Evolutionary conservation across 2,888 invertebrate species (phyloP), one percentile per base, ranked within the genome.

Genomic region (Pheosia gnoma): DNA sequence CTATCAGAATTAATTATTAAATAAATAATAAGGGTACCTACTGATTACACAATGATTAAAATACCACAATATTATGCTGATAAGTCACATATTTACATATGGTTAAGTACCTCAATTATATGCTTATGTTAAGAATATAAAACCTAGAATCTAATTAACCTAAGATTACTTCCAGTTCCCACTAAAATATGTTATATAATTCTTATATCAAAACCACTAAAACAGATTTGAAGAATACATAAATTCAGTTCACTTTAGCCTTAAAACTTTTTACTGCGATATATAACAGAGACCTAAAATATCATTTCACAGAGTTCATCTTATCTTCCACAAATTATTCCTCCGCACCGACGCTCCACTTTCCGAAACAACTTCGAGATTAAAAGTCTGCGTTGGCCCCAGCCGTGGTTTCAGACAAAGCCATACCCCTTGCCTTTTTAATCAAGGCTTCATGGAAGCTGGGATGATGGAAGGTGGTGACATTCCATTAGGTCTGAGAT

Each of bases 341-440:
- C 49, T 59, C 43, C 56, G 55, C 57, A 58, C 57, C 11, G 55
- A 68, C 52, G 68, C 63, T 64, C 49, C 54, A 57, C 58, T 66
- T 71, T 71, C 41, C 10, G 57, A 68, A 66, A 65, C 62, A 70
- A 67, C 65, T 68, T 63, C 63, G 58, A 69, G 77, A 75, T 75
- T 77, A 77, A 71, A 75, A 75, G 61, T 69, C 68, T 69, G 66
- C 63, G 59, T 67, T 38, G 5, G 13, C 55, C 55, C 6, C 55
- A 53, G n/a, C 62, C 45, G 58, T 54, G 58, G 25, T 41, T 10
- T 9, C 51, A 67, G 61, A 77, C 71, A 71, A 72, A 71, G 69
- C 62, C 56, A 54, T 25, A 70, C 67, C 63, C 77, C 69, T 75
- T 68, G 71, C 65, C 59, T 70, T 75, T 75, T 77, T 75, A 75